Evolutionary conservation across 2,888 invertebrate species (phyloP).

Genomic region (Drosophila suboccidentalis): DNA sequence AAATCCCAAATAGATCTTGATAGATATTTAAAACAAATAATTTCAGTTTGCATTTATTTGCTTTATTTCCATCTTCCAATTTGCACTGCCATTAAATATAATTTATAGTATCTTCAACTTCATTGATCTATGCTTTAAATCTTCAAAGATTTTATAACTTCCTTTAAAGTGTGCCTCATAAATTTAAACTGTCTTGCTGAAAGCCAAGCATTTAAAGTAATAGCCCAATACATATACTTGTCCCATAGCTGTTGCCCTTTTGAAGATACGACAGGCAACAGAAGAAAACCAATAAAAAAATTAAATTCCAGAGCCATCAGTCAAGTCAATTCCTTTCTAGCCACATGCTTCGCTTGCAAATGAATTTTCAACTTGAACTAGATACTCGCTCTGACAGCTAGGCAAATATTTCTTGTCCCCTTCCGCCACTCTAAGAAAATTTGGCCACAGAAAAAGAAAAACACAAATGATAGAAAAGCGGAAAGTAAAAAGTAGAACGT

Average conservation of each 20-base stretch:
- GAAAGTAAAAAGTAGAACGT: constrained; percentile 28
- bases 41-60: background rate
- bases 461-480: constrained; percentile 4
- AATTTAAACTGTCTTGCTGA: background rate
- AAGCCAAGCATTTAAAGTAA: background rate
- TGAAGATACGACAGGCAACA: constrained; percentile 13
- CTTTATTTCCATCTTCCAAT: background rate
- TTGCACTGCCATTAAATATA: background rate
- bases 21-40: background rate
- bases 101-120: no score
- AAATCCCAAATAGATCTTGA: background rate
- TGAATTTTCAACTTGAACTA: constrained; percentile 57
- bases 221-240: background rate
- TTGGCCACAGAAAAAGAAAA: constrained; percentile 35
- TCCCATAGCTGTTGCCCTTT: constrained; percentile 16
- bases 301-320: constrained; percentile 64
- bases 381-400: constrained; percentile 53
- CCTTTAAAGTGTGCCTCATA: background rate
- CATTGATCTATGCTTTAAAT: background rate
- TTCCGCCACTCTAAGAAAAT: constrained; percentile 7
- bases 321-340: constrained; percentile 57
- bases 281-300: constrained; percentile 20
- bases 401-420: constrained; percentile 47
- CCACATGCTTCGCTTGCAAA: constrained; percentile 51
- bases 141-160: background rate